Percentiles rank a stretch among this genome's conserved stretches.
These are phyloP conservation scores for Phorcus lineatus DNA, from an alignment of 2,888 invertebrate species.

Conservation along the genomic window DNA sequence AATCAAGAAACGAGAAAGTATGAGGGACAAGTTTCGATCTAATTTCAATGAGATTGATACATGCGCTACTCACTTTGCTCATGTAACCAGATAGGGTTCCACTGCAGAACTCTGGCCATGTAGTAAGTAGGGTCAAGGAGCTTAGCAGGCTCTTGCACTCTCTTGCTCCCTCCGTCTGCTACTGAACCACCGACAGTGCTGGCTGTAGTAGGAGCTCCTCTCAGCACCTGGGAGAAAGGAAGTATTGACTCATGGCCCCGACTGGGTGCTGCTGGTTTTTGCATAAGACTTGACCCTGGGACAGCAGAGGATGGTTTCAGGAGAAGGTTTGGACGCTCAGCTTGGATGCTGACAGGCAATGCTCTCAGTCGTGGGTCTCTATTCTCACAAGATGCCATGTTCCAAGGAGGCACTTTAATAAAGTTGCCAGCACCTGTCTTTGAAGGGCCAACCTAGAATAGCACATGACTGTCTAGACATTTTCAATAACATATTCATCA, in stretches of 20 bases:
- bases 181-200: neutral
- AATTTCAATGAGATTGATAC: neutral
- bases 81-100: conserved; percentile 57
- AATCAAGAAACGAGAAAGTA: too few relatives aligned
- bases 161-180: conserved; percentile 19
- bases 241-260: neutral
- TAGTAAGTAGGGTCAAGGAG: conserved; percentile 35
- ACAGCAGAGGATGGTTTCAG: neutral
- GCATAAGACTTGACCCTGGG: neutral
- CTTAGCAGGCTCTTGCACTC: neutral
- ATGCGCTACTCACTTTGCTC: conserved; percentile 45
- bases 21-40: too few relatives aligned
- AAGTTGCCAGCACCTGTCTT: too few relatives aligned
- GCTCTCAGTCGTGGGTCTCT: too few relatives aligned
- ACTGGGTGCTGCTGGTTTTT: neutral
- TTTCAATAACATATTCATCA: too few relatives aligned
- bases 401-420: too few relatives aligned
- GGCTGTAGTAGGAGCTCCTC: neutral
- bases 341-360: neutral
- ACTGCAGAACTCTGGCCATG: conserved; percentile 47
- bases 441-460: too few relatives aligned
- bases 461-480: too few relatives aligned
- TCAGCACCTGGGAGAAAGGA: neutral
- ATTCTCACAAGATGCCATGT: too few relatives aligned
- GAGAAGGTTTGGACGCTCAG: neutral